Percentiles rank a stretch among this genome's conserved stretches.
Conservation (phyloP, 2,888 invertebrate genomes). For the Noctua janthina region DNA sequence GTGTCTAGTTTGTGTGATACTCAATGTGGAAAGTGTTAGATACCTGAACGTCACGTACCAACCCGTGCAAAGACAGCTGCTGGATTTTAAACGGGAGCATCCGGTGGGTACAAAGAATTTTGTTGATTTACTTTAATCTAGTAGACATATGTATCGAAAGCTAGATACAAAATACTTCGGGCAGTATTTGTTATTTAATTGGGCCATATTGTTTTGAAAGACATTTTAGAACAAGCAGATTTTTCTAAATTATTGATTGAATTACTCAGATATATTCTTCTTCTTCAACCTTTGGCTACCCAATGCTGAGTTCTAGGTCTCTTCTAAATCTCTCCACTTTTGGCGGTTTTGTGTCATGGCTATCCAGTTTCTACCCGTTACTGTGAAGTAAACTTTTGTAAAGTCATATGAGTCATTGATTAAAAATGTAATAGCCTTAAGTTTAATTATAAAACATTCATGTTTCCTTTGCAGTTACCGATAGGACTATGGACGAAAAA, state of each 20-base stretch:
- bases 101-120: slow-evolving; percentile 63
- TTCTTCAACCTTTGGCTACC: too few relatives aligned
- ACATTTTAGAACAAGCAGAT: not conserved
- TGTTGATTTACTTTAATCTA: not conserved
- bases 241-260: not conserved
- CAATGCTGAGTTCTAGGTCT: too few relatives aligned
- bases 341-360: too few relatives aligned
- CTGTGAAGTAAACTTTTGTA: too few relatives aligned
- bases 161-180: not conserved
- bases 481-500: slow-evolving; percentile 90
- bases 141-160: not conserved
- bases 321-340: not conserved
- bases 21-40: slow-evolving; percentile 33
- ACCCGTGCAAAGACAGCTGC: slow-evolving; percentile 70
- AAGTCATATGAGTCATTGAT: not conserved
- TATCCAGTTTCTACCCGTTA: too few relatives aligned
- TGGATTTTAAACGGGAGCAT: slow-evolving; percentile 73
- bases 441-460: not conserved
- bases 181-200: not conserved
- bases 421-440: not conserved
- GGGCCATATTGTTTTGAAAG: not conserved
- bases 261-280: not conserved
- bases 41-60: slow-evolving; percentile 62
- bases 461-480: slow-evolving; percentile 63
- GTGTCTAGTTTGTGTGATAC: slow-evolving; percentile 32